Base-by-base conservation (phyloP, 2,888 invertebrate species). In the Metellina segmentata region DNA sequence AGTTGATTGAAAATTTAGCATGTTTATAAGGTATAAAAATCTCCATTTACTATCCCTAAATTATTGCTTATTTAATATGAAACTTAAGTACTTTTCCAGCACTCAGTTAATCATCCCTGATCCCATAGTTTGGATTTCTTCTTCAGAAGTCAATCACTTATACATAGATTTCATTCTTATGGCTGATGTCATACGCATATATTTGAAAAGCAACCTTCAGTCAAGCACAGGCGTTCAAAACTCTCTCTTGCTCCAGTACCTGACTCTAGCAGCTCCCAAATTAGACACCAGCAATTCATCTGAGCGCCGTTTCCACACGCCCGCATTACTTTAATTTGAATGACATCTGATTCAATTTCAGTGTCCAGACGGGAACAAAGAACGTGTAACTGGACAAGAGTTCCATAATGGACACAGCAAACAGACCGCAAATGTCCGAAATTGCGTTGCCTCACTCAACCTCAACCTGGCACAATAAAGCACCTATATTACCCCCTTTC, bases 291-390 rank as follows among this genome's bases (percentile, higher is more conserved):
- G 34, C 34, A 34, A 34, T 34, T 34, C 34, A 34, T 34, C 34
- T 34, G 34, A 34, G 34, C 4, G 34, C 34, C 75, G 75, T 75
- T 48, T 75, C 75, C 34, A 48, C 13, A 75, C 34, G 34, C 7
- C 9, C 19, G 49, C 77, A 7, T 51, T 51, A 19, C 51, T 77
- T 51, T 19, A 77, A 77, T 51, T 77, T 19, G 51, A 52, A 11
- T 77, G 49, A 51, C 19, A 72, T 72, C 34, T 34, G 9, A 9
- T 16, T 16, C n/a, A 51, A 52, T 51, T 52, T 52, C 69, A 16
- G 51, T n/a, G 72, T 82, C 72, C 82, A 71, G 71, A 52, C 34
- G 48, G 70, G 82, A 51, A 53, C 53, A 61, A 53, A 69, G 52
- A 71, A 19, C 71, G 16, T 19, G 74, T 75, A 75, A 75, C 53